Percentiles rank a stretch among this genome's conserved stretches.
Evolutionary conservation across 2,113 vertebrate species (phyloP).

Genomic region (Mastomys coucha): DNA sequence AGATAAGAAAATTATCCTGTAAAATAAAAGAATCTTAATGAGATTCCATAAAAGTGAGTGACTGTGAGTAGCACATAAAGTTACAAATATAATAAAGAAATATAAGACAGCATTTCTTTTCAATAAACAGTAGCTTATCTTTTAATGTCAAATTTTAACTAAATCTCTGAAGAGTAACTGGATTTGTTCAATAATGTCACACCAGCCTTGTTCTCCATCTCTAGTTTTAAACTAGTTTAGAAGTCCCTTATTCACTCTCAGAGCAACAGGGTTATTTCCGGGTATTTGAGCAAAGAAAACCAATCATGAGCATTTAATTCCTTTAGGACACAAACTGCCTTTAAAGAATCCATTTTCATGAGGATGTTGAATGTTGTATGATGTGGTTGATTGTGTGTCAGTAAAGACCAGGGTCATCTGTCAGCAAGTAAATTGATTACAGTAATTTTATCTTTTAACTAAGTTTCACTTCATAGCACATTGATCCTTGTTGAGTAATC

Average conservation of each 20-base stretch:
- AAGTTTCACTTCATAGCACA: constrained; percentile 78
- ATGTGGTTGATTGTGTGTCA: constrained; percentile 78
- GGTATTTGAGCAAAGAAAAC: constrained; percentile 75
- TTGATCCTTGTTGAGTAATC: constrained; percentile 86
- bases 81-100: constrained; percentile 59
- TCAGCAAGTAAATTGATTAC: constrained; percentile 88
- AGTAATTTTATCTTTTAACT: constrained; percentile 87
- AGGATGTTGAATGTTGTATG: constrained; percentile 77
- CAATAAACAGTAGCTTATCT: not conserved
- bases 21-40: constrained; percentile 1
- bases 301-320: constrained; percentile 75
- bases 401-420: constrained; percentile 82
- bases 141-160: constrained; percentile 29
- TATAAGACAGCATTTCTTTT: not conserved
- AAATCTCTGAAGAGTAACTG: constrained; percentile 14
- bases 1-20: constrained; percentile 59
- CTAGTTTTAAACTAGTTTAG: constrained; percentile 66
- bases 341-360: constrained; percentile 72
- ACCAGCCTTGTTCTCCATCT: constrained; percentile 76
- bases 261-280: not conserved
- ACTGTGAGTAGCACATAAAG: not conserved
- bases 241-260: constrained; percentile 75
- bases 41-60: not conserved
- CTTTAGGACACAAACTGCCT: constrained; percentile 71
- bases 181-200: constrained; percentile 55